Conservation (phyloP, 64 coral and sea anemone genomes). For the Dendrophyllia cribrosa region DNA sequence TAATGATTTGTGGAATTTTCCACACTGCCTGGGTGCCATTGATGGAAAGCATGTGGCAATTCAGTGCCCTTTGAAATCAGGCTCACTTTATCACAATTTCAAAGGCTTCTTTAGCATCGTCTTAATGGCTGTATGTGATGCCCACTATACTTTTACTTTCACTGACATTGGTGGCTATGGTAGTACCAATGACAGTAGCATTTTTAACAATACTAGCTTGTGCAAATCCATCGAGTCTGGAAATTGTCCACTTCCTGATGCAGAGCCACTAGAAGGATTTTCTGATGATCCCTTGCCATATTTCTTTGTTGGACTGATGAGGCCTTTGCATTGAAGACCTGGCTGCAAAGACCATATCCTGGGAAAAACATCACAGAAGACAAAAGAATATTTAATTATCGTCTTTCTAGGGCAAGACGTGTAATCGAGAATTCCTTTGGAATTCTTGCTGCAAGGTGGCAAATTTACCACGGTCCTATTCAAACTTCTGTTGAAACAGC, state of each 20-base stretch:
- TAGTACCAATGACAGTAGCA: slow-evolving; percentile 2
- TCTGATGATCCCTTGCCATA: not conserved
- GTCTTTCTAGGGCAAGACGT: slow-evolving; percentile 56
- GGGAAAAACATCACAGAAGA: slow-evolving; percentile 37
- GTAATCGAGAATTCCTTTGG: slow-evolving; percentile 61
- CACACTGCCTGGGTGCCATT: not conserved
- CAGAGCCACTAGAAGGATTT: not conserved
- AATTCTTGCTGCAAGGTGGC: slow-evolving; percentile 45
- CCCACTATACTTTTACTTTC: not conserved
- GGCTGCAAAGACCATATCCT: slow-evolving; percentile 48
- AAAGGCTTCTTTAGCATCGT: slow-evolving; percentile 31
- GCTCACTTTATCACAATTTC: slow-evolving; percentile 18
- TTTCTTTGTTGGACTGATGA: slow-evolving; percentile 51
- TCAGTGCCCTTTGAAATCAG: slow-evolving; percentile 8
- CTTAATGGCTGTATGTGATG: slow-evolving; percentile 20
- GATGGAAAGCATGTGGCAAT: slow-evolving; percentile 41
- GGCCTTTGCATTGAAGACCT: slow-evolving; percentile 20
- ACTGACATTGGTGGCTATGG: slow-evolving; percentile 1
- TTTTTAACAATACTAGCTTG: slow-evolving; percentile 21
- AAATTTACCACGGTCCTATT: slow-evolving; percentile 43
- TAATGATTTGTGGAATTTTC: slow-evolving; percentile 9
- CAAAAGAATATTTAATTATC: slow-evolving; percentile 20
- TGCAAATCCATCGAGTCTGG: not conserved
- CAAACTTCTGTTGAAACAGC: slow-evolving; percentile 27
- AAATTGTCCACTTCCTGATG: not conserved